Evolutionary conservation across 2,888 invertebrate species (phyloP), one percentile per base, ranked within the genome.

Genomic region (Dastarcus helophoroides): DNA sequence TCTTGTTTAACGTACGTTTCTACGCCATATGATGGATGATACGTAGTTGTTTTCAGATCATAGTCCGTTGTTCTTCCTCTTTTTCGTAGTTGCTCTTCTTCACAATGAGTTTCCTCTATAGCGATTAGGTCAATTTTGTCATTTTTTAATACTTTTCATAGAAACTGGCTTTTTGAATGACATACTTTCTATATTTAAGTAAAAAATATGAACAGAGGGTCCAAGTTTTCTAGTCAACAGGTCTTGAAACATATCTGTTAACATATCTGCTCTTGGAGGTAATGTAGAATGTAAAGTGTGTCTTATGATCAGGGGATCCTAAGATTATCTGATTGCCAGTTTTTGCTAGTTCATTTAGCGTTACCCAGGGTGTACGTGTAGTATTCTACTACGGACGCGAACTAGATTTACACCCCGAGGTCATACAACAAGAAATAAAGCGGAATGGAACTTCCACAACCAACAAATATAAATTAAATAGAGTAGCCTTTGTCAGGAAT

Each of bases 71-170:
- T 36, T 15, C 32, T 33, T 7, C 34, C 31, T 12, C 31, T 31
- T 23, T 23, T 33, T 22, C 19, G 22, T 5, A 34, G 30, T 31
- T 37, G 29, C 15, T 37, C 22, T 21, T 31, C 32, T 11, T 19
- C 21, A 10, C 26, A 35, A 23, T 41, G 35, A n/a, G 39, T 41
- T 39, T 41, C 33, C 24, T 33, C 29, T 22, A 32, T 3, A 7
- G 14, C 21, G 3, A 31, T 21, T 12, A 31, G n/a, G 24, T 31
- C 31, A 3, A 26, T 21, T n/a, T 31, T 19, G 10, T 31, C 4
- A 19, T 26, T n/a, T 17, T 3, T 26, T 12, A 26, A 15, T 4
- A 23, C 5, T 21, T 13, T 26, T 10, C 9, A 25, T 15, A 31
- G 26, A 12, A 14, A 25, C 22, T 21, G 13, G 26, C 26, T 21